Base-by-base conservation (phyloP, 2,113 vertebrate genomes). In the Ariopsis seemanni region DNA sequence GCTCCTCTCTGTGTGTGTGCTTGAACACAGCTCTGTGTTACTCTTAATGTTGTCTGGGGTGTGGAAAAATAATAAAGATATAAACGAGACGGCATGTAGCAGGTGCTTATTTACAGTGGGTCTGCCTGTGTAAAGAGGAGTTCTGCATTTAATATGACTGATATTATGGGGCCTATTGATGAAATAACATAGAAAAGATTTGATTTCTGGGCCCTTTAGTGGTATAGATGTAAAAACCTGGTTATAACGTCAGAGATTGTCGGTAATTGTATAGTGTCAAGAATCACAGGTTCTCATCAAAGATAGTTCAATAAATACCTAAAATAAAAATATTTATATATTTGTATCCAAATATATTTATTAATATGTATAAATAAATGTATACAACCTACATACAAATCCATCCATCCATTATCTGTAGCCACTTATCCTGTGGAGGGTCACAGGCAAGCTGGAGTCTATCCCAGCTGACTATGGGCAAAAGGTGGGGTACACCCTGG, bases 21-120 rank as follows among this genome's bases (percentile, higher is more conserved):
- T 96, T 94, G 95, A 96, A 96, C 94, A 97, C 95, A 95, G 96
- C 96, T 97, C 95, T 95, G 96, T 96, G 96, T 98, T 96, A 95
- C 93, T 93, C 96, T 97, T 96, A 94, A 96, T 99, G 97, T 99
- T 98, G 96, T 95, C 96, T 97, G 94, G 96, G 95, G 95, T 94
- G 94, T 93, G 95, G 91, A 95, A 94, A 88, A 83, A 96, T 93
- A 93, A 88, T 89, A 90, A 94, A 87, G 84, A 91, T 94, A 92
- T 94, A 95, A 95, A 95, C 93, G 90, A 95, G 91, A 95, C 96
- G 96, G 96, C 96, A 96, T 96, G 96, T 95, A 96, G 94, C 95
- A 95, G 92, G 95, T 96, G 95, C 96, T 95, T 92, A 95, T 96
- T 95, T 96, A 94, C 94, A 57, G 12, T 83, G 77, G 55, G 85